Conservation (phyloP, 2,113 vertebrate genomes). For the Albula glossodonta region DNA sequence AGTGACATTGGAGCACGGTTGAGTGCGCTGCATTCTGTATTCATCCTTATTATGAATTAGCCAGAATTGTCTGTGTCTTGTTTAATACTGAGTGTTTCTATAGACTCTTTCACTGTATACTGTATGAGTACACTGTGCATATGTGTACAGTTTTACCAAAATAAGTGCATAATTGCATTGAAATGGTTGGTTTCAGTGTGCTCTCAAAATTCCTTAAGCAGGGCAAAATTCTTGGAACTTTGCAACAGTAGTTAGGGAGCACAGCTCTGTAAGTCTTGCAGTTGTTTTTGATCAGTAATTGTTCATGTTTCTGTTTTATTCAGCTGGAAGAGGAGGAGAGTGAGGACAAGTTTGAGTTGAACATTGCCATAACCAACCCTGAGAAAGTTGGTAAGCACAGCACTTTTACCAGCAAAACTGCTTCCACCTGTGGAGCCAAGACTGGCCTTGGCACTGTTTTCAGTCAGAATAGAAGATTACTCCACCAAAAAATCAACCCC, state of each 20-base stretch:
- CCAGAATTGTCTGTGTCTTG: not conserved
- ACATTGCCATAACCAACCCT: constrained; percentile 86
- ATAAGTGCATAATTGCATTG: not conserved
- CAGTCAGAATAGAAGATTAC: too few species aligned
- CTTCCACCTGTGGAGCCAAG: too few species aligned
- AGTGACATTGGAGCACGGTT: not conserved
- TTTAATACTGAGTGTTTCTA: not conserved
- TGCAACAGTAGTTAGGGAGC: not conserved
- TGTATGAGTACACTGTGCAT: not conserved
- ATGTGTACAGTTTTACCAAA: not conserved
- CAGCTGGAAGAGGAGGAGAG: constrained; percentile 84
- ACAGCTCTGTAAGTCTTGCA: not conserved
- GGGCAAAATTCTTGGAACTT: too few species aligned
- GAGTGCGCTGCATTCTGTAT: not conserved
- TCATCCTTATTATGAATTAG: not conserved
- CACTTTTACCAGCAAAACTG: not conserved
- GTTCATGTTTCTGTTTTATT: constrained; percentile 20
- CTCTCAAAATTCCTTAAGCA: not conserved
- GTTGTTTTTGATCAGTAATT: not conserved
- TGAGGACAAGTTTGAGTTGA: constrained; percentile 88
- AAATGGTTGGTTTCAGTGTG: not conserved
- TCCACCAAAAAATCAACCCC: not conserved
- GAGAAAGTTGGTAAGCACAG: constrained; percentile 92
- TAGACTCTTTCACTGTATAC: not conserved
- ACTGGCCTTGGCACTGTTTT: too few species aligned